Evolutionary conservation across 1,140 invertebrate genomes (phyloP).

Genomic region (Wasmannia auropunctata): DNA sequence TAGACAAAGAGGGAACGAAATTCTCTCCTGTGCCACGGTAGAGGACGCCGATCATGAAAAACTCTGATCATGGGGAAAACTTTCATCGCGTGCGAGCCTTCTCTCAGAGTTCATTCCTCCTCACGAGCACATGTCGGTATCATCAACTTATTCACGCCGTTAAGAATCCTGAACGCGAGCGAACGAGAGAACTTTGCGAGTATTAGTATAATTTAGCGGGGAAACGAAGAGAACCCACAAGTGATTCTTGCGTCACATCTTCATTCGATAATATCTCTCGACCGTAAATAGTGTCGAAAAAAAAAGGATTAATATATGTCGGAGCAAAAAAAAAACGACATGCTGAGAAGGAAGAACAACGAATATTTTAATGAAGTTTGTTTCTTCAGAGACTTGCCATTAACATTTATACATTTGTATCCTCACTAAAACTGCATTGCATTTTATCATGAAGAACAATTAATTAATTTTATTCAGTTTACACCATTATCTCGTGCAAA

Average conservation of each 20-base stretch:
- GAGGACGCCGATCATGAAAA: conserved; percentile 75
- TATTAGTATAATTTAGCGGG: background rate
- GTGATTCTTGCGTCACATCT: background rate
- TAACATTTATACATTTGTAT: background rate
- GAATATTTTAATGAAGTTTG: conserved; percentile 2
- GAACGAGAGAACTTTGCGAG: background rate
- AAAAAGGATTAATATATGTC: background rate
- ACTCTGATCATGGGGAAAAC: conserved; percentile 62
- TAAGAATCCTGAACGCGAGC: background rate
- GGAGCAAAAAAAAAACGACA: background rate
- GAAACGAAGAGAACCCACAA: background rate
- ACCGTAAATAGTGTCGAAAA: background rate
- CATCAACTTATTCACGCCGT: background rate
- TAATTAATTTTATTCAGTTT: background rate
- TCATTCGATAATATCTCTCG: background rate
- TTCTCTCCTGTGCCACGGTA: conserved; percentile 80
- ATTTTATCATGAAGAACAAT: background rate
- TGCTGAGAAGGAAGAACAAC: background rate
- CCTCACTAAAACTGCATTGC: background rate
- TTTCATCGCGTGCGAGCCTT: conserved; percentile 62
- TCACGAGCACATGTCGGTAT: conserved; percentile 17
- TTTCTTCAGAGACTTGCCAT: background rate
- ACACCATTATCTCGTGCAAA: background rate
- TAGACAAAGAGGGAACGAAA: conserved; percentile 74
- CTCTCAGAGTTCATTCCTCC: conserved; percentile 62